Evolutionary conservation across 2,797 vertebrate species (phyloP).

Genomic region (Sebastolobus altivelis): DNA sequence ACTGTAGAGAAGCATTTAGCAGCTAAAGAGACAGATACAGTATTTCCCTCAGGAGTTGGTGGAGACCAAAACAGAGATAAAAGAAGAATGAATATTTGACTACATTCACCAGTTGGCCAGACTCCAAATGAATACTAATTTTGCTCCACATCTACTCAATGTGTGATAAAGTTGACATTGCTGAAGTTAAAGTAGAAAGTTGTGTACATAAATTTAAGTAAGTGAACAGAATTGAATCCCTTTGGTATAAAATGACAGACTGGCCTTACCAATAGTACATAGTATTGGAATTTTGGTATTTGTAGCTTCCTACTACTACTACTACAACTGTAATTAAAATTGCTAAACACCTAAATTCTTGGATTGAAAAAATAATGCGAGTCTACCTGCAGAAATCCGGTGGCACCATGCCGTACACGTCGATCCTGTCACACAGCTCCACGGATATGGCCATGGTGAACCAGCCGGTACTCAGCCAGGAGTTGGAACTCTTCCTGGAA

Average conservation of each 20-base stretch:
- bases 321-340: background rate
- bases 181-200: background rate
- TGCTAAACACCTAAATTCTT: background rate
- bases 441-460: slow-evolving; percentile 95
- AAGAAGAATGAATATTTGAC: too few species aligned
- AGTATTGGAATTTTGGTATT: background rate
- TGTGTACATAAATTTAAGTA: background rate
- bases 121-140: background rate
- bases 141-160: background rate
- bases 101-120: background rate
- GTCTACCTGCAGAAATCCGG: slow-evolving; percentile 95
- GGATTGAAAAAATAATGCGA: background rate
- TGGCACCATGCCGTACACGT: slow-evolving; percentile 96
- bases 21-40: too few species aligned
- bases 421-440: slow-evolving; percentile 93
- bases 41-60: too few species aligned
- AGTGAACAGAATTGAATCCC: background rate
- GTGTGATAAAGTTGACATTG: background rate
- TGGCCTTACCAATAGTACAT: background rate
- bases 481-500: slow-evolving; percentile 93
- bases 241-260: background rate
- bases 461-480: slow-evolving; percentile 98
- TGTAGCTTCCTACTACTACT: background rate
- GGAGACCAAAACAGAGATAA: too few species aligned
- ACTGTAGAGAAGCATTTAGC: too few species aligned